Evolutionary conservation across 2,113 vertebrate species (phyloP), one percentile per base, ranked within the genome.

Genomic region (Alectura lathami): DNA sequence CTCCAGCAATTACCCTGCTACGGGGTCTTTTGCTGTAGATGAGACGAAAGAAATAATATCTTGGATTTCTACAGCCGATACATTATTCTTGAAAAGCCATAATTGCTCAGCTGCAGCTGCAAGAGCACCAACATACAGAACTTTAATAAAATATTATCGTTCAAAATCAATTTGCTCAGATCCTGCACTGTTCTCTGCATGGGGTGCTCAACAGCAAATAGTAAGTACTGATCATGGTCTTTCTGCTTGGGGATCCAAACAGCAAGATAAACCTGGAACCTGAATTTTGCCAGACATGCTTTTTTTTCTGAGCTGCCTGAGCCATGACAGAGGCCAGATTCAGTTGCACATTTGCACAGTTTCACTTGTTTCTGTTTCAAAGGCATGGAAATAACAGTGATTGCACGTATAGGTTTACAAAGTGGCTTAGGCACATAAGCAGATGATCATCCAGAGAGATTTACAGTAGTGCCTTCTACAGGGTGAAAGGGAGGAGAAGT

Each of bases 91-190:
- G 87, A 96, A 94, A 94, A 83, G 48, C 57, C 45, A 34, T 90
- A 91, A 95, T 73, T 90, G 74, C 76, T 88, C 77, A 73, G 83
- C 79, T 84, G 86, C 91, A 94, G 88, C 88, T 86, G 82, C 75
- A 92, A 60, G 15, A 83, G 51, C 66, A 79, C 75, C 84, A 68
- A 86, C 91, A 53, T 78, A 43, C 45, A 83, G 82, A 96, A 91
- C 87, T 96, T 95, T 92, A 96, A 95, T 94, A 92, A 89, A 96
- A 96, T 89, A 89, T 68, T 81, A 42, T 70, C 1, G 0, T 81
- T 94, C 82, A 75, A 83, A 95, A 95, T 95, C 91, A 96, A 84
- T 95, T 88, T 88, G 68, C 56, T 51, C 48, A 24, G 56, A 87
- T 50, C 17, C 75, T 72, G 64, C 15, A 23, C 63, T 48, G 51